These are phyloP conservation scores for Isaurus tuberculatus DNA, from an alignment of 92 coral and sea anemone genomes.

Conservation along the genomic window DNA sequence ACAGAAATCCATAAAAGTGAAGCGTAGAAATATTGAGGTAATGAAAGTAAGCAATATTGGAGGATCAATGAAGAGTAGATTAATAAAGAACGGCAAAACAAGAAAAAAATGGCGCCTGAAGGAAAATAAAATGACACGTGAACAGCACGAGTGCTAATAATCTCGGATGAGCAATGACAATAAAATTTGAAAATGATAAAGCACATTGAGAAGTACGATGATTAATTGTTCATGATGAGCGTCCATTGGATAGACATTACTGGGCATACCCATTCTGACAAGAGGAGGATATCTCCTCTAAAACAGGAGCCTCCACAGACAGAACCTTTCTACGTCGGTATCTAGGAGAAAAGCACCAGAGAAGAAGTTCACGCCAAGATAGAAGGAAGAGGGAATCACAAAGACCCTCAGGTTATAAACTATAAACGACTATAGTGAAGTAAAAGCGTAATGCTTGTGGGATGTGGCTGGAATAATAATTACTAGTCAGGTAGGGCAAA, in stretches of 20 bases:
- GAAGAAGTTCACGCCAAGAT: constrained; percentile 43
- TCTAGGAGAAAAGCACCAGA: constrained; percentile 64
- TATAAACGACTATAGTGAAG: too few species aligned
- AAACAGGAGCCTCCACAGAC: constrained; percentile 68
- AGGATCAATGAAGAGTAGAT: background rate
- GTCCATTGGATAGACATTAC: background rate
- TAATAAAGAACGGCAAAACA: background rate
- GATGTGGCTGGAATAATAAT: too few species aligned
- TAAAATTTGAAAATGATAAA: background rate
- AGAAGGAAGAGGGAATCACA: background rate
- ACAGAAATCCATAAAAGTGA: background rate
- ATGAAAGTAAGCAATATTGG: too few species aligned
- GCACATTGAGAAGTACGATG: background rate
- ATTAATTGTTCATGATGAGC: too few species aligned
- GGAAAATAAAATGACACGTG: background rate
- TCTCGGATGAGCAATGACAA: background rate
- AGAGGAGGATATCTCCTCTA: constrained; percentile 66
- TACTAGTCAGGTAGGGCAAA: too few species aligned
- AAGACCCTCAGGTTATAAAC: too few species aligned
- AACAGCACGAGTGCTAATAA: background rate
- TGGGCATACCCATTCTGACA: constrained; percentile 72
- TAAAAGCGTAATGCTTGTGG: too few species aligned
- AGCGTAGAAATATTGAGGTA: background rate
- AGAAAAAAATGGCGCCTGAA: background rate
- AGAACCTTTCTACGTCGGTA: constrained; percentile 69